Conservation (phyloP, 2,888 invertebrate genomes). For the Sinohyriopsis cumingii region DNA sequence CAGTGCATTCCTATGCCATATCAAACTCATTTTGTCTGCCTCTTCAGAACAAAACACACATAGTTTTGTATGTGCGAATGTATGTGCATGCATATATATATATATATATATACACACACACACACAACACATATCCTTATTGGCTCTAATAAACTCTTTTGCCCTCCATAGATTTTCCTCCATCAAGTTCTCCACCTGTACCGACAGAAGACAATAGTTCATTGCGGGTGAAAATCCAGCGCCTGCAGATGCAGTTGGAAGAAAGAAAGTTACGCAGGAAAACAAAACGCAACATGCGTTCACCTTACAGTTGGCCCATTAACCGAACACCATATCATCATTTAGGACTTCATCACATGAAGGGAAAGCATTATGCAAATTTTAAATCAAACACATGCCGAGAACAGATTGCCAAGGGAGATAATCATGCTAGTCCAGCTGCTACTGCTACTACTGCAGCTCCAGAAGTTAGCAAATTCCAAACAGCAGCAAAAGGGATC, state of each 20-base stretch:
- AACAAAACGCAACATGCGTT: constrained; percentile 79
- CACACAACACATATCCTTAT: too few relatives aligned
- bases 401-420: constrained; percentile 11
- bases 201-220: constrained; percentile 13
- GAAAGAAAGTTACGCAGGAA: constrained; percentile 82
- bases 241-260: constrained; percentile 90
- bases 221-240: constrained; percentile 89
- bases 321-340: constrained; percentile 9
- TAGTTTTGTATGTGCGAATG: too few relatives aligned
- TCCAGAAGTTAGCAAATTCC: constrained; percentile 16
- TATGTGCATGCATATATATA: too few relatives aligned
- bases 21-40: too few relatives aligned
- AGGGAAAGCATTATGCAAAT: constrained; percentile 1
- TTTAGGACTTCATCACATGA: constrained; percentile 9
- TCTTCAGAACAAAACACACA: too few relatives aligned
- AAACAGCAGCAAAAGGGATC: constrained; percentile 26
- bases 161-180: background rate
- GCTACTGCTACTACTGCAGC: constrained; percentile 5
- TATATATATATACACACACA: too few relatives aligned
- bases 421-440: constrained; percentile 11
- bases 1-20: too few relatives aligned
- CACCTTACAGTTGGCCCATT: constrained; percentile 55
- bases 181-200: background rate
- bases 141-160: background rate
- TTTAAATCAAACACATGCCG: constrained; percentile 1